Percentiles rank a stretch among this genome's conserved stretches.
These are phyloP conservation scores for Heliconius cydno DNA, from an alignment of 2,888 invertebrate species.

Conservation along the genomic window DNA sequence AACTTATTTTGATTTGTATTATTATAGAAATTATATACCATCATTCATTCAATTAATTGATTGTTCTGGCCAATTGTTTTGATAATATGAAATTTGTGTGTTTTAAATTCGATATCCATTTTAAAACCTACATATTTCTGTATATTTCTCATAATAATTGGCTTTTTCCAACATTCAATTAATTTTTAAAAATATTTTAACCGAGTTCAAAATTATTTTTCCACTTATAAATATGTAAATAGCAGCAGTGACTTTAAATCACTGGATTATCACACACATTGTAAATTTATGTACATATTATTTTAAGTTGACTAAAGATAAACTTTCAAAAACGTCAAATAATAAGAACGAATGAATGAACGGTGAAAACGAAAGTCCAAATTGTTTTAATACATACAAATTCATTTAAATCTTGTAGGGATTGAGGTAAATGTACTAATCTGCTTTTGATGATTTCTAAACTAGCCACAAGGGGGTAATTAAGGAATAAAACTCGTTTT, in stretches of 20 bases:
- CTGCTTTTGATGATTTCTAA: conserved; percentile 17
- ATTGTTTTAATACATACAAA: not conserved
- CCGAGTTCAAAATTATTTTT: not conserved
- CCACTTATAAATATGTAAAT: conserved; percentile 4
- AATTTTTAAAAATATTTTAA: not conserved
- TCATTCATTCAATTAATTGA: not conserved
- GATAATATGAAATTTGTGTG: not conserved
- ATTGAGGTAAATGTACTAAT: conserved; percentile 1
- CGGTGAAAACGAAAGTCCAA: not conserved
- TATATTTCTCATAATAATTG: not conserved
- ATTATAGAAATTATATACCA: not conserved
- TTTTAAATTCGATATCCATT: not conserved
- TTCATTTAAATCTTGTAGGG: conserved; percentile 14
- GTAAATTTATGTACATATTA: conserved; percentile 17
- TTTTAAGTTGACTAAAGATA: not conserved
- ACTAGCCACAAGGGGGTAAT: conserved; percentile 16
- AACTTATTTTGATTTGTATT: not conserved
- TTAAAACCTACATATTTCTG: not conserved
- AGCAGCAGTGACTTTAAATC: not conserved
- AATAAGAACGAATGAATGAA: conserved; percentile 8
- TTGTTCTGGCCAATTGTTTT: not conserved
- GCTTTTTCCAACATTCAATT: not conserved
- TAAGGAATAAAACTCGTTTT: conserved; percentile 2
- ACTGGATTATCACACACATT: not conserved
- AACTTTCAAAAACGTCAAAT: conserved; percentile 16